Evolutionary conservation across 2,888 invertebrate genomes (phyloP), one percentile per base, ranked within the genome.

Genomic region (Plutella xylostella): DNA sequence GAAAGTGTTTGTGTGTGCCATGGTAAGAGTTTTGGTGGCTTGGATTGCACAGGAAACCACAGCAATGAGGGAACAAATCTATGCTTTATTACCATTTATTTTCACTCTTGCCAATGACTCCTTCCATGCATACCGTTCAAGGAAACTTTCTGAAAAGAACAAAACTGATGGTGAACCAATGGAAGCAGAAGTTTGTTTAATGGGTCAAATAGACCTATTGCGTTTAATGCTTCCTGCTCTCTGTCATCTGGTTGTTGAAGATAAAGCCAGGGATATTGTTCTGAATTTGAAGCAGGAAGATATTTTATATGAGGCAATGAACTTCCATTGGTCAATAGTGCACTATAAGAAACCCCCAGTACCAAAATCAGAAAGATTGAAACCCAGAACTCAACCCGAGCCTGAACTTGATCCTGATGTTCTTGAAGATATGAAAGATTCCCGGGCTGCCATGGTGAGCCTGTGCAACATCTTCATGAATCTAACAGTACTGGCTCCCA

Each of bases 401-500:
- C 90, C 91, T 42, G 90, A 92, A 59, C 72, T 92, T 41, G 90
- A 92, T 41, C 88, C 90, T 0, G 88, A 90, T 62, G 83, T 92
- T 51, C 67, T 92, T 47, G 92, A 92, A 59, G 91, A 92, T 54
- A 93, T 94, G 90, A 90, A 91, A 60, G 92, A 93, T 67, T 92
- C 94, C 0, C 88, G 94, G 48, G 86, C 89, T 3, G 94, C 95
- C 0, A 91, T 97, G 86, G 90, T 93, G 51, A 93, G 95, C 54
- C 87, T 94, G 22, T 96, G 96, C 71, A 96, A 96, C 63, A 91
- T 96, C 47, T 89, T 97, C 53, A 94, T 97, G 92, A 97, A 97
- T 66, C 86, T 97, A 2, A 92, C 94, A 12, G 96, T 96, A 0
- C 72, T 96, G 48, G 96, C 96, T 57, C 90, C 92, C 0, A 92